Evolutionary conservation across 2,113 vertebrate genomes (phyloP).

Genomic region (Dasyornis broadbenti): DNA sequence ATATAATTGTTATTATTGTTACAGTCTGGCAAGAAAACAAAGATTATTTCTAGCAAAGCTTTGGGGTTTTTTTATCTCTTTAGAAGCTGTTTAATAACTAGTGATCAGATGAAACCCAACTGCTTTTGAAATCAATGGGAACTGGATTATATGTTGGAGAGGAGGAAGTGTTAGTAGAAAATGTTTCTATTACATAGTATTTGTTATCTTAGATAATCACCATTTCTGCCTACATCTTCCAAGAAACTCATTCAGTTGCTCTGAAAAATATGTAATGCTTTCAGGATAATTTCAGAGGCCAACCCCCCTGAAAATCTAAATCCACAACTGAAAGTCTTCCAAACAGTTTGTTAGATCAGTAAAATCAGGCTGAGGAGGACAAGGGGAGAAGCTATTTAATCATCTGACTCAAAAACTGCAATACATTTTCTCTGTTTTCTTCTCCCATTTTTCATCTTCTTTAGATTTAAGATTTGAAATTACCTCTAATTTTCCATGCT

Average conservation of each 20-base stretch:
- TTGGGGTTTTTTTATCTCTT: not conserved
- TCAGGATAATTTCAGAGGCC: not conserved
- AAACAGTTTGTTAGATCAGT: not conserved
- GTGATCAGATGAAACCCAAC: conserved; percentile 15
- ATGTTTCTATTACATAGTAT: not conserved
- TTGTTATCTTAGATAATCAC: not conserved
- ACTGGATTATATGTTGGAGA: not conserved
- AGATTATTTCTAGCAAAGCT: conserved; percentile 15
- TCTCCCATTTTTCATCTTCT: not conserved
- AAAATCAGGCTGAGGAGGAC: not conserved
- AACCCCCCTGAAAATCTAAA: not conserved
- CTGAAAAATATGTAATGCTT: not conserved
- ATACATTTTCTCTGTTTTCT: not conserved
- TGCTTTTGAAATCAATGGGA: conserved; percentile 36
- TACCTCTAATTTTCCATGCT: not conserved
- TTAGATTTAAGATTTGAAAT: not conserved
- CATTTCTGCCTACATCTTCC: not conserved
- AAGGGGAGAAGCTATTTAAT: not conserved
- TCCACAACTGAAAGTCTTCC: not conserved
- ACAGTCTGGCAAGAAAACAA: conserved; percentile 23
- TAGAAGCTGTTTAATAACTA: conserved; percentile 20
- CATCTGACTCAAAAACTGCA: not conserved
- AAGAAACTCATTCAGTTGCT: not conserved
- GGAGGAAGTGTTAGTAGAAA: not conserved
- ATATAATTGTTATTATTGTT: conserved; percentile 35